A percentile compares a stretch with the other conserved stretches of the same genome.
phyloP scores from a whole-genome alignment of 2,797 vertebrate species.

The Sebastolobus altivelis region DNA sequence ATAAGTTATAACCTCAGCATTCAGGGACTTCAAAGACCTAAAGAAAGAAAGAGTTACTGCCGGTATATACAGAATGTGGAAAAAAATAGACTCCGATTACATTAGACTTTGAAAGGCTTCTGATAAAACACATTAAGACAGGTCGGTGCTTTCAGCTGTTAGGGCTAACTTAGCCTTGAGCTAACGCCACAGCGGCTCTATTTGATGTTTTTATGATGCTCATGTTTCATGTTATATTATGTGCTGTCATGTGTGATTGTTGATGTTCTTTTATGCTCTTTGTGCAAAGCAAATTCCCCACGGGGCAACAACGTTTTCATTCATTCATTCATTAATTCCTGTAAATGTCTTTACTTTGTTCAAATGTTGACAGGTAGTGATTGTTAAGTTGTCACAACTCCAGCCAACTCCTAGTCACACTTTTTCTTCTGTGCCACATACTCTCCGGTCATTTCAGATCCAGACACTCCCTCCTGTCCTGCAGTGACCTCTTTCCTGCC shows the following conservation, averaged over 20 bases:
- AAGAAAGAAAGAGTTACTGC: background rate
- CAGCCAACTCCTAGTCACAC: background rate
- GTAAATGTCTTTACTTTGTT: conserved; percentile 13
- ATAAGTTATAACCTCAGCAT: conserved; percentile 26
- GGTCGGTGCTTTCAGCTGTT: conserved; percentile 17
- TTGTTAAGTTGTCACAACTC: background rate
- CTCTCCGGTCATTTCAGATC: background rate
- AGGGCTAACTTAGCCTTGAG: conserved; percentile 17
- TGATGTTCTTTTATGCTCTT: background rate
- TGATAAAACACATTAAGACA: conserved; percentile 12
- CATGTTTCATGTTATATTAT: background rate
- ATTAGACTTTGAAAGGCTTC: conserved; percentile 16
- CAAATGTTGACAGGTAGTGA: background rate
- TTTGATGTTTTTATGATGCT: background rate
- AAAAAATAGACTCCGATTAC: background rate
- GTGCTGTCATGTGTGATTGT: background rate
- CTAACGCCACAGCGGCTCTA: background rate
- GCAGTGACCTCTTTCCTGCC: background rate
- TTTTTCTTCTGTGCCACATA: background rate
- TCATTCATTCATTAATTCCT: background rate
- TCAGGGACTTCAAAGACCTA: conserved; percentile 19
- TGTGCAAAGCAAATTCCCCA: background rate
- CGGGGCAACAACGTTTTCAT: background rate
- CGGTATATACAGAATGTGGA: background rate
- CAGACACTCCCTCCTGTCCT: background rate